A percentile compares a stretch with the other conserved stretches of the same genome.
Evolutionary conservation across 1,140 invertebrate genomes (phyloP).

Genomic region (Drosophila littoralis): DNA sequence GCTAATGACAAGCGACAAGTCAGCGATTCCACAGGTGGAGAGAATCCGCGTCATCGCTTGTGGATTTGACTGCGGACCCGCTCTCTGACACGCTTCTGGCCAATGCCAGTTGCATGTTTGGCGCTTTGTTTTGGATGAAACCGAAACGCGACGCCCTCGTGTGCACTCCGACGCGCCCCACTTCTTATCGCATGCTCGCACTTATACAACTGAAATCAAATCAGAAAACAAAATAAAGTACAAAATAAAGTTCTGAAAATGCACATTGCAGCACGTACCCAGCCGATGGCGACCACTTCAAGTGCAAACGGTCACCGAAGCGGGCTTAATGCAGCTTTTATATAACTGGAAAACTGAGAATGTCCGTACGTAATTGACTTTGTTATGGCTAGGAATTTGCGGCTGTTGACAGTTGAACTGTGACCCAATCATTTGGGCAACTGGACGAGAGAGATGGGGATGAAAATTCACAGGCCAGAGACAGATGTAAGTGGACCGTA

Average conservation of each 20-base stretch:
- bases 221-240: slow-evolving; percentile 9
- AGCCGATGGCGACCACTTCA: slow-evolving; percentile 9
- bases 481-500: too few species aligned
- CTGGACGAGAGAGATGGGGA: not conserved
- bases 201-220: slow-evolving; percentile 18
- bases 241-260: slow-evolving; percentile 1
- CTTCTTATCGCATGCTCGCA: slow-evolving; percentile 51
- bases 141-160: slow-evolving; percentile 47
- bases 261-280: slow-evolving; percentile 35
- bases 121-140: slow-evolving; percentile 23
- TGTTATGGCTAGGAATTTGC: not conserved
- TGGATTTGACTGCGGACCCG: not conserved
- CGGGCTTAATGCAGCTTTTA: slow-evolving; percentile 23
- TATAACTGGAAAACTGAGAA: slow-evolving; percentile 17
- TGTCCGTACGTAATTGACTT: not conserved
- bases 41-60: slow-evolving; percentile 14
- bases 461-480: too few species aligned
- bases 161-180: slow-evolving; percentile 60
- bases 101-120: slow-evolving; percentile 63
- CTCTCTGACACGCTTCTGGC: slow-evolving; percentile 65
- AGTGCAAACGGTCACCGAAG: slow-evolving; percentile 29
- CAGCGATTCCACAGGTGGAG: slow-evolving; percentile 50
- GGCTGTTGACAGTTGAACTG: too few species aligned
- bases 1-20: slow-evolving; percentile 78
- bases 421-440: too few species aligned